Evolutionary conservation across 2,888 invertebrate species (phyloP).

Genomic region (Pachydiplax longipennis): DNA sequence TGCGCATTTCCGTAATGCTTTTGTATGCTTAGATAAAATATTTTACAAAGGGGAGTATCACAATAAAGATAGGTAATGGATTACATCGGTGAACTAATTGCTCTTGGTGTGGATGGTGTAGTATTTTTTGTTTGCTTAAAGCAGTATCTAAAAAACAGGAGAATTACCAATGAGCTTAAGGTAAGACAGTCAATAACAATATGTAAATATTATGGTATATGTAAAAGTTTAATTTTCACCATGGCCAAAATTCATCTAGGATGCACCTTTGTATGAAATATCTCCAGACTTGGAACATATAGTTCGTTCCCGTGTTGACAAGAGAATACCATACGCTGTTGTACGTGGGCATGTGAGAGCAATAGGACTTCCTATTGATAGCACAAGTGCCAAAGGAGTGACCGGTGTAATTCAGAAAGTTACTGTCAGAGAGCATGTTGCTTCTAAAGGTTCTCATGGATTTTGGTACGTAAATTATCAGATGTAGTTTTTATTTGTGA

Average conservation of each 20-base stretch:
- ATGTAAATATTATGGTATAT: constrained; percentile 20
- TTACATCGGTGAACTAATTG: constrained; percentile 76
- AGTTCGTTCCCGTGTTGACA: constrained; percentile 68
- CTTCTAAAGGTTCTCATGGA: constrained; percentile 82
- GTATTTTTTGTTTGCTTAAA: constrained; percentile 77
- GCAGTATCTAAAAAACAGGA: constrained; percentile 78
- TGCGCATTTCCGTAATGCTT: too few species aligned
- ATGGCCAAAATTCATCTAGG: constrained; percentile 60
- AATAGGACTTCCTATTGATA: constrained; percentile 76
- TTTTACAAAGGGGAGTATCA: too few species aligned
- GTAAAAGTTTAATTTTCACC: neutral
- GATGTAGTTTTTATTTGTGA: neutral
- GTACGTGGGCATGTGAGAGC: constrained; percentile 79
- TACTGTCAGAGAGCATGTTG: constrained; percentile 81
- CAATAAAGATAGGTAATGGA: constrained; percentile 66
- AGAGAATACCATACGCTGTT: constrained; percentile 76
- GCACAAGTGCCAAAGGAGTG: constrained; percentile 75
- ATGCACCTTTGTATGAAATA: constrained; percentile 74
- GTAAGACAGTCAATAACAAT: constrained; percentile 60
- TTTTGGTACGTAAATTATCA: constrained; percentile 68
- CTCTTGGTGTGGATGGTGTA: constrained; percentile 76
- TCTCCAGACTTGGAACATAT: constrained; percentile 69
- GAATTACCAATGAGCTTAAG: constrained; percentile 73
- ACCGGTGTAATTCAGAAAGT: constrained; percentile 82
- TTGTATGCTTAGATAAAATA: too few species aligned